Base-by-base conservation (phyloP, 2,888 invertebrate species). In the Caenorhabditis sp. region DNA sequence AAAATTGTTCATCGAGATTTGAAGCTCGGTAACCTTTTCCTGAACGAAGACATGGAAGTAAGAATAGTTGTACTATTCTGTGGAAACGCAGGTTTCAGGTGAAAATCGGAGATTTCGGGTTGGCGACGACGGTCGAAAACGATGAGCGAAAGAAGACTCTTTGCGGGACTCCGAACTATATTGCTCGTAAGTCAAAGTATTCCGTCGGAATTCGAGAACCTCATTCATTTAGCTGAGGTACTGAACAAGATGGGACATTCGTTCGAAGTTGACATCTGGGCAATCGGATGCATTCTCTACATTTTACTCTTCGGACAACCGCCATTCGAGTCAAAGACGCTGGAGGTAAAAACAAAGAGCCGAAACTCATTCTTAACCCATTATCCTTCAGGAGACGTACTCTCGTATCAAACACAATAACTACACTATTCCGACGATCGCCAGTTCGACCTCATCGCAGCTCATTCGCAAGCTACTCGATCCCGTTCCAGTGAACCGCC, bases 91-190 rank as follows among this genome's bases (percentile, higher is more conserved):
- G 17, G n/a, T 13, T 43, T 43, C 15, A 48, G 39, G 79, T 87
- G 15, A 99, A 99, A 91, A 95, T 99, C 81, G 99, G 99, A 65
- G 99, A 99, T 90, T 99, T 99, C 91, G 99, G 99, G 39, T 91
- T 99, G 73, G 99, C 99, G n/a, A 96, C 99, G 9, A 93, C 92
- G 88, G 93, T 99, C 82, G 95, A 95, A 89, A 95, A 95, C 87
- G 96, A 95, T 87, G 93, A 93, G 88, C 90, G 93, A 46, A 94
- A 93, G 89, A 92, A 92, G 92, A 99, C 99, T 11, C 91, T 99
- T 43, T 99, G 99, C 89, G 99, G 99, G n/a, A 99, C 99, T 7
- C 99, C 99, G 1, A 99, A 99, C 91, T 99, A 99, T 90, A 98
- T 99, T 86, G 99, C 99, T 0, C 99, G 66, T 66, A n/a, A 27